Conservation (phyloP, 2,113 vertebrate species). For the Podocnemis expansa region DNA sequence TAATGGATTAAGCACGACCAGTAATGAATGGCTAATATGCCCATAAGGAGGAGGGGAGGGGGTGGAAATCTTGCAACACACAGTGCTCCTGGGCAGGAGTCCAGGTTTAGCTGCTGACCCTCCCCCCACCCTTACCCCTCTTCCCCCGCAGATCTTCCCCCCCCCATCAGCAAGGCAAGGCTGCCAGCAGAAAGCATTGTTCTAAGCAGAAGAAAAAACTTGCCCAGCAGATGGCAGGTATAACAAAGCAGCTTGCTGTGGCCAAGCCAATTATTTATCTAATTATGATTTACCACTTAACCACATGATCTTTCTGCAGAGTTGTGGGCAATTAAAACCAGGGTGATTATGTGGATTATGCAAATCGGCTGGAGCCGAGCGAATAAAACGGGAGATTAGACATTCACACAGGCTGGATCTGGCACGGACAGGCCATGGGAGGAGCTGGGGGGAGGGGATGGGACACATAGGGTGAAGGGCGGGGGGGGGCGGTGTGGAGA, state of each 20-base stretch:
- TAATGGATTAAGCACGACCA: slow-evolving; percentile 41
- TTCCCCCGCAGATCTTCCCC: not conserved
- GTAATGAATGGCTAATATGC: slow-evolving; percentile 59
- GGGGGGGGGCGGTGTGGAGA: not conserved
- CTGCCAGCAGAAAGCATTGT: slow-evolving; percentile 78
- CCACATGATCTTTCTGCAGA: slow-evolving; percentile 91
- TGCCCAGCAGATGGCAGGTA: slow-evolving; percentile 92
- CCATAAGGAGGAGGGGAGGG: slow-evolving; percentile 8
- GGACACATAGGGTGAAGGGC: not conserved
- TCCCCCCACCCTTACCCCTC: not conserved
- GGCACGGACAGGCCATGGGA: slow-evolving; percentile 60
- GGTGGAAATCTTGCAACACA: not conserved
- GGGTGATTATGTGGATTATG: slow-evolving; percentile 92
- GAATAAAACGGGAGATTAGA: slow-evolving; percentile 86
- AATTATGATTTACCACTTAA: slow-evolving; percentile 99
- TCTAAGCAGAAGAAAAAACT: slow-evolving; percentile 73
- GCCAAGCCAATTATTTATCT: slow-evolving; percentile 98
- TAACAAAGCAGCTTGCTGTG: slow-evolving; percentile 94
- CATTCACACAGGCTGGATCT: slow-evolving; percentile 77
- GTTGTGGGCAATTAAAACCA: slow-evolving; percentile 91
- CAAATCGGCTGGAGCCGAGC: slow-evolving; percentile 86
- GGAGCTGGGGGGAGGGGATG: not conserved
- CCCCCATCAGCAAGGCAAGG: slow-evolving; percentile 35
- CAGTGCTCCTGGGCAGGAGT: slow-evolving; percentile 14
- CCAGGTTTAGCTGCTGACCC: slow-evolving; percentile 51